Evolutionary conservation across 2,888 invertebrate species (phyloP).

Genomic region (Glaucopsyche alexis): DNA sequence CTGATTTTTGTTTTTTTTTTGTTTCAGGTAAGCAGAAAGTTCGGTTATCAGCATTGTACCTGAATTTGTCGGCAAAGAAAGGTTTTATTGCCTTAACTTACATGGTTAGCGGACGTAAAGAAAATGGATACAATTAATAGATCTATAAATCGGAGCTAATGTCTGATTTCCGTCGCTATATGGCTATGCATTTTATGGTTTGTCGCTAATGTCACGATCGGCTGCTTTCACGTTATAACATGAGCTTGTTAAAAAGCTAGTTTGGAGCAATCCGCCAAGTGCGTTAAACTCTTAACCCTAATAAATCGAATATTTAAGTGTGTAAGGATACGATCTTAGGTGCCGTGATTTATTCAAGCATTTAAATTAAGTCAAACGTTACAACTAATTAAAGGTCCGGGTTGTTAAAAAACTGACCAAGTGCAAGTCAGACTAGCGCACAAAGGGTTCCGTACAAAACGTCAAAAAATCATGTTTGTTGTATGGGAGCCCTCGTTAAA

Average conservation of each 20-base stretch:
- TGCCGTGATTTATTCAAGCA: constrained; percentile 5
- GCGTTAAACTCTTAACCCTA: not conserved
- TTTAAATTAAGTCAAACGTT: constrained; percentile 4
- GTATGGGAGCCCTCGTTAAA: too few relatives aligned
- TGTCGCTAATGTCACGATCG: constrained; percentile 2
- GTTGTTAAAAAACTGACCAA: constrained; percentile 19
- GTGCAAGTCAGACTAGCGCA: too few relatives aligned
- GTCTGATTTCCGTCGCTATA: constrained; percentile 7
- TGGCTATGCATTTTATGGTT: constrained; percentile 8
- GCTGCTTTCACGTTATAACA: not conserved
- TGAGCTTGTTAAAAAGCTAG: not conserved
- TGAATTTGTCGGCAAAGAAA: constrained; percentile 5
- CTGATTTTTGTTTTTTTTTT: not conserved
- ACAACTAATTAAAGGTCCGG: constrained; percentile 19
- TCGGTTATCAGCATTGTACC: not conserved
- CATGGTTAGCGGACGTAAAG: not conserved
- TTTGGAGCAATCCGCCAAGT: not conserved
- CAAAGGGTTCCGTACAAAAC: too few relatives aligned
- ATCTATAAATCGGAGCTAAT: constrained; percentile 2
- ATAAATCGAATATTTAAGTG: constrained; percentile 12
- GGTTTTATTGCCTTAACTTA: not conserved
- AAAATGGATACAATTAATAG: constrained; percentile 9
- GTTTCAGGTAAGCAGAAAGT: constrained; percentile 19
- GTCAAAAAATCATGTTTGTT: too few relatives aligned
- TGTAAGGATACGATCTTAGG: constrained; percentile 4